A percentile compares a stretch with the other conserved stretches of the same genome.
Evolutionary conservation across 2,113 vertebrate genomes (phyloP).

Genomic region (Promerops cafer): DNA sequence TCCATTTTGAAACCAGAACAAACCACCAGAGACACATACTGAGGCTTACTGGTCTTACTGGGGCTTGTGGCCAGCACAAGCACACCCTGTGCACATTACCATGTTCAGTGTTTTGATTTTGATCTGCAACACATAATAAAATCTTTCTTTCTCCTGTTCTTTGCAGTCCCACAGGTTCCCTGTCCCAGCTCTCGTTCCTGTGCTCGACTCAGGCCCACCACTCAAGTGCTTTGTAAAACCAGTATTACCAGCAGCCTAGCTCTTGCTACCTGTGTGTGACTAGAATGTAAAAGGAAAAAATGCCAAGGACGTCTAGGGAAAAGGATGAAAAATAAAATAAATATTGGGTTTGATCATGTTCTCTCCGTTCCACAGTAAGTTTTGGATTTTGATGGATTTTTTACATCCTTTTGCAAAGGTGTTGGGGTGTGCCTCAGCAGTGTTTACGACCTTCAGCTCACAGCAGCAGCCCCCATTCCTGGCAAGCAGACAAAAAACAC

Average conservation of each 20-base stretch:
- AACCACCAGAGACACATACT: not conserved
- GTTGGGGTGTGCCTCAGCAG: not conserved
- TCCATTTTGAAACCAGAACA: not conserved
- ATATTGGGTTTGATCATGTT: not conserved
- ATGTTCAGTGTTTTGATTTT: fast-evolving
- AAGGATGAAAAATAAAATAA: not conserved
- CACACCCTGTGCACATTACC: not conserved
- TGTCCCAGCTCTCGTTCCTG: not conserved
- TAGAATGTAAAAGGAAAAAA: not conserved
- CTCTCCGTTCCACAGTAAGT: not conserved
- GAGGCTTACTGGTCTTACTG: not conserved
- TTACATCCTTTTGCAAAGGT: not conserved
- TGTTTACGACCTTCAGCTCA: not conserved
- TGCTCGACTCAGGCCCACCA: not conserved
- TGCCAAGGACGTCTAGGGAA: not conserved
- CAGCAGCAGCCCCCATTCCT: not conserved
- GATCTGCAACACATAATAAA: not conserved
- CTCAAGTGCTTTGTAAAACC: not conserved
- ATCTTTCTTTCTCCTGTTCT: not conserved
- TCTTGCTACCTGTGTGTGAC: not conserved
- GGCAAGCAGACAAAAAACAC: not conserved
- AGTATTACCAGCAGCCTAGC: not conserved
- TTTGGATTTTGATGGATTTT: not conserved
- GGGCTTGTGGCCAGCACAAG: not conserved
- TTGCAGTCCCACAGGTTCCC: fast-evolving